Base-by-base conservation (phyloP, 1,140 invertebrate species). In the Tetramorium simillimum region DNA sequence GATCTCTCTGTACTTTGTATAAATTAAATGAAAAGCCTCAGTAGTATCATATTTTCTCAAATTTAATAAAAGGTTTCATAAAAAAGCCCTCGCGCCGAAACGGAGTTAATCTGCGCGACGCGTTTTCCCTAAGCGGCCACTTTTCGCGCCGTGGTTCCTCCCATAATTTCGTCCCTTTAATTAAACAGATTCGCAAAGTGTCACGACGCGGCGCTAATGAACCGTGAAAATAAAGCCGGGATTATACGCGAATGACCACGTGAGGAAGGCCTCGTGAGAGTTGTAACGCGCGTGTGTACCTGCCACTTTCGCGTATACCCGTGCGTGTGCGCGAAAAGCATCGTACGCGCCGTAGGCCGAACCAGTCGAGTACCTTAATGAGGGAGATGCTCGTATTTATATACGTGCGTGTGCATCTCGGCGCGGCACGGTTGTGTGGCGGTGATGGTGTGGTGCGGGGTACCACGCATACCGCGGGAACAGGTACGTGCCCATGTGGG, bases 341-440 rank as follows among this genome's bases (percentile, higher is more conserved):
- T 65, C 72, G 67, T 69, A 56, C 33, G 18, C 77, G n/a, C 63
- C 86, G 72, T 56, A 46, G 72, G 76, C 67, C 72, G 73, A 86
- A 76, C 88, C 88, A 86, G 87, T 88, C 88, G 88, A 80, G 75
- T 82, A 76, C 43, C 77, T 90, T 90, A 90, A 90, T 87, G 88
- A 90, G 88, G 77, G 84, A 89, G 88, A 86, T 65, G 84, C 28
- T 86, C 70, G 77, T 69, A 69, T 84, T 84, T 73, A 84, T 49
- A 43, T 53, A 49, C 24, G 28, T 24, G 76, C 69, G 76, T 63
- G 58, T 58, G 62, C 72, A 60, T 37, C 73, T 69, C 40, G 24
- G 2, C 65, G 1, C 7, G 40, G 16, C 60, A 12, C 24, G 33
- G 10, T 24, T 69, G 60, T 62, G 65, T 46, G 21, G n/a, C 24